Percentiles rank a stretch among this genome's conserved stretches.
These are phyloP conservation scores for Clupea harengus DNA, from an alignment of 2,113 vertebrate genomes.

Conservation along the genomic window DNA sequence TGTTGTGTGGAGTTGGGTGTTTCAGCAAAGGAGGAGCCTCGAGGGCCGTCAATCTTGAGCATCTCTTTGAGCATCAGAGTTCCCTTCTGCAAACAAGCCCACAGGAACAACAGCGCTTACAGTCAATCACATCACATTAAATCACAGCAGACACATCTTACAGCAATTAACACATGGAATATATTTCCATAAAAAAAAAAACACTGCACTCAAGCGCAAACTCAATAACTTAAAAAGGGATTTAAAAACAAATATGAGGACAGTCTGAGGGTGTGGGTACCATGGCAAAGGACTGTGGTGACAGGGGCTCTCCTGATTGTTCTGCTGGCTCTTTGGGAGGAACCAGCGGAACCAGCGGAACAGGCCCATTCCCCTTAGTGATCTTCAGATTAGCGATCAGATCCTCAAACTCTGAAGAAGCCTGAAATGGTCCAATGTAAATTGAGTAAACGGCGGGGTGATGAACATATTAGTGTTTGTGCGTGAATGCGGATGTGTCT, in stretches of 20 bases:
- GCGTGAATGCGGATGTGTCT: not conserved
- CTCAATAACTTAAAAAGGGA: not conserved
- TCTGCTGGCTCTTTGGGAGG: conserved; percentile 49
- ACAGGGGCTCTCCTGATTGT: conserved; percentile 80
- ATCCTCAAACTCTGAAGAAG: conserved; percentile 80
- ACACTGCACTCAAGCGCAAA: too few relatives aligned
- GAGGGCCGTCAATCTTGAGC: conserved; percentile 87
- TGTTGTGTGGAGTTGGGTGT: conserved; percentile 62
- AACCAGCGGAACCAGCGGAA: conserved; percentile 50
- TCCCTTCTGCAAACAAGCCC: conserved; percentile 79
- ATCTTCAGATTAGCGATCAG: conserved; percentile 85
- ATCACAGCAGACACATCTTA: not conserved
- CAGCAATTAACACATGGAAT: not conserved
- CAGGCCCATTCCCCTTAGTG: conserved; percentile 72
- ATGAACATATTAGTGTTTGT: not conserved
- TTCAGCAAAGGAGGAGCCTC: conserved; percentile 49
- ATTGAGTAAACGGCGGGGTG: not conserved
- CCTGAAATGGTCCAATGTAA: conserved; percentile 57
- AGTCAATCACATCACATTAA: not conserved
- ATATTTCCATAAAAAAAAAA: too few relatives aligned
- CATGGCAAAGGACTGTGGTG: conserved; percentile 95
- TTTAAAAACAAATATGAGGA: not conserved
- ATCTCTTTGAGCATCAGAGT: conserved; percentile 96
- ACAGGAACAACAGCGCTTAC: conserved; percentile 8
- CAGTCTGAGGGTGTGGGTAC: conserved; percentile 56